These are phyloP conservation scores for Pachydiplax longipennis DNA, from an alignment of 2,888 invertebrate species.

Conservation along the genomic window DNA sequence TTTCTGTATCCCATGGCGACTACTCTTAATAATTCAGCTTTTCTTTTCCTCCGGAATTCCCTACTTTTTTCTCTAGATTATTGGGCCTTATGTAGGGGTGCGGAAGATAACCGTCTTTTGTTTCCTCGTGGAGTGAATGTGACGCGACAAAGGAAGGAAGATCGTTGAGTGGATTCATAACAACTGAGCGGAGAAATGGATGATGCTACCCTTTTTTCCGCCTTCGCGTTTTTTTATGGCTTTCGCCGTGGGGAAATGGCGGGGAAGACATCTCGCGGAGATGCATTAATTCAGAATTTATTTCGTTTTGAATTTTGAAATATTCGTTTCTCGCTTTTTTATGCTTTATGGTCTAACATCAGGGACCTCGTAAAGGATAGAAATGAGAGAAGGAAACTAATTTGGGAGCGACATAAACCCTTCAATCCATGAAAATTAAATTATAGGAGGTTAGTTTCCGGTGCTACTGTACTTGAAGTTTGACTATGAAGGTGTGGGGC, in stretches of 20 bases:
- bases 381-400: too few species aligned
- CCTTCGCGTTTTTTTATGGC: not conserved
- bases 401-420: too few species aligned
- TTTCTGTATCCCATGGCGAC: slow-evolving; percentile 2
- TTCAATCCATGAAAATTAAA: too few species aligned
- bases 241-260: not conserved
- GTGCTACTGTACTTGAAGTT: too few species aligned
- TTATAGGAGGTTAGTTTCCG: too few species aligned
- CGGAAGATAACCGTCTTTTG: not conserved
- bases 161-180: not conserved
- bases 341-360: too few species aligned
- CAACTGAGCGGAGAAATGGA: not conserved
- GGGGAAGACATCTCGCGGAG: not conserved
- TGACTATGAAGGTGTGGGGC: too few species aligned
- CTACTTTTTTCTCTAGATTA: slow-evolving; percentile 4
- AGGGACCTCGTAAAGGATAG: too few species aligned
- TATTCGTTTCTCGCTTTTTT: not conserved
- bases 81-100: not conserved
- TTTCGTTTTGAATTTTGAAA: not conserved
- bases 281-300: not conserved
- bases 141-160: slow-evolving; percentile 15
- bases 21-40: not conserved
- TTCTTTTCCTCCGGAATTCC: not conserved
- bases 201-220: not conserved
- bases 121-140: slow-evolving; percentile 15